A percentile compares a stretch with the other conserved stretches of the same genome.
These are phyloP conservation scores for Xylocopa sonorina DNA, from an alignment of 1,140 invertebrate species.

Conservation along the genomic window DNA sequence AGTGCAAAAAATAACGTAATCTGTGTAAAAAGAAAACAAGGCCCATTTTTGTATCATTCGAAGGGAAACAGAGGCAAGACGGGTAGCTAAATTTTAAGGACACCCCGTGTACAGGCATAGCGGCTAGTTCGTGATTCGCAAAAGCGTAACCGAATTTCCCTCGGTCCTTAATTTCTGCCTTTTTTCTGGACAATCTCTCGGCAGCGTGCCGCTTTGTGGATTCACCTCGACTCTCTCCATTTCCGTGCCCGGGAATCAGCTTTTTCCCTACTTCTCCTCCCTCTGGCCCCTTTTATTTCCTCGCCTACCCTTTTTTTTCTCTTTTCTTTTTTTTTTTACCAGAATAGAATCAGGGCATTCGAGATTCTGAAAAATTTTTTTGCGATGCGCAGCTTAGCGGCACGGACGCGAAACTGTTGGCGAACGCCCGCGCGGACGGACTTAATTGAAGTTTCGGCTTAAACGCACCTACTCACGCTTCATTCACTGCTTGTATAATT, in stretches of 20 bases:
- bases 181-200: conserved; percentile 22
- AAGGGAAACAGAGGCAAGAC: too few species aligned
- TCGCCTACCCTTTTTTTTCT: not conserved
- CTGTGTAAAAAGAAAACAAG: too few species aligned
- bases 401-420: not conserved
- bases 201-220: not conserved
- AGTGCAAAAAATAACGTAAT: too few species aligned
- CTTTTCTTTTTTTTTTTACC: not conserved
- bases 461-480: not conserved
- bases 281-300: too few species aligned
- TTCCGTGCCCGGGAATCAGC: not conserved
- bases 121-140: conserved; percentile 14
- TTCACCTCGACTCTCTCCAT: conserved; percentile 15
- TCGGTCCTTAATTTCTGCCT: conserved; percentile 27
- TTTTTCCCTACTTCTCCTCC: not conserved
- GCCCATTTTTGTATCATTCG: too few species aligned
- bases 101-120: too few species aligned
- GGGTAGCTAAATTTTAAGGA: too few species aligned
- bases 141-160: conserved; percentile 38
- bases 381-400: not conserved
- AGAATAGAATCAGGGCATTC: not conserved
- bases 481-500: not conserved
- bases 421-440: not conserved
- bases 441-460: not conserved
- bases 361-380: not conserved